These are phyloP conservation scores for Eledone cirrhosa DNA, from an alignment of 2,888 invertebrate genomes.

Conservation along the genomic window DNA sequence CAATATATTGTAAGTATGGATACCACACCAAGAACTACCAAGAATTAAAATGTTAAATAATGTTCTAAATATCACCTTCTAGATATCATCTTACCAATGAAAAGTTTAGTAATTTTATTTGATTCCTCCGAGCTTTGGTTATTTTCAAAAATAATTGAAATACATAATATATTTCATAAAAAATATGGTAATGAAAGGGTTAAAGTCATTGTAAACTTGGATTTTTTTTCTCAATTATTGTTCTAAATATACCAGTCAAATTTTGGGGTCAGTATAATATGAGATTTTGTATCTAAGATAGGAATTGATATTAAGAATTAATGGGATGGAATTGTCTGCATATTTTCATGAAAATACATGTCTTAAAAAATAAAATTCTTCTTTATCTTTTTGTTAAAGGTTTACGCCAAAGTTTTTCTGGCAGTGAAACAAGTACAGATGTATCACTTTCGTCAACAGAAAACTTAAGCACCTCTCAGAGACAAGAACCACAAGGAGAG, in stretches of 20 bases:
- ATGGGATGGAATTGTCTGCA: background rate
- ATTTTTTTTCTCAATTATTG: background rate
- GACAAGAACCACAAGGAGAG: conserved; percentile 92
- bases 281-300: background rate
- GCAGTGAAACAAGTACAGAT: conserved; percentile 82
- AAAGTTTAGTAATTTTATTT: too few relatives aligned
- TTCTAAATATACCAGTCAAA: background rate
- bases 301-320: background rate
- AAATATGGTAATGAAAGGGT: too few relatives aligned
- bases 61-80: too few relatives aligned
- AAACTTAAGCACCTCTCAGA: conserved; percentile 74
- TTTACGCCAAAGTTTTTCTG: conserved; percentile 82
- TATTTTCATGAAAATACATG: too few relatives aligned
- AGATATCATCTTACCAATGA: too few relatives aligned
- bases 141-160: too few relatives aligned
- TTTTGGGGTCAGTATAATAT: background rate
- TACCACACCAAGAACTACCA: too few relatives aligned
- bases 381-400: conserved; percentile 64
- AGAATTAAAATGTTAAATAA: too few relatives aligned
- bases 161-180: too few relatives aligned
- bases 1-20: too few relatives aligned
- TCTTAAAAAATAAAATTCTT: background rate
- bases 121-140: too few relatives aligned
- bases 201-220: too few relatives aligned
- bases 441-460: conserved; percentile 86